A percentile compares a stretch with the other conserved stretches of the same genome.
Conservation (phyloP, 2,113 vertebrate genomes). For the Sula dactylatra region DNA sequence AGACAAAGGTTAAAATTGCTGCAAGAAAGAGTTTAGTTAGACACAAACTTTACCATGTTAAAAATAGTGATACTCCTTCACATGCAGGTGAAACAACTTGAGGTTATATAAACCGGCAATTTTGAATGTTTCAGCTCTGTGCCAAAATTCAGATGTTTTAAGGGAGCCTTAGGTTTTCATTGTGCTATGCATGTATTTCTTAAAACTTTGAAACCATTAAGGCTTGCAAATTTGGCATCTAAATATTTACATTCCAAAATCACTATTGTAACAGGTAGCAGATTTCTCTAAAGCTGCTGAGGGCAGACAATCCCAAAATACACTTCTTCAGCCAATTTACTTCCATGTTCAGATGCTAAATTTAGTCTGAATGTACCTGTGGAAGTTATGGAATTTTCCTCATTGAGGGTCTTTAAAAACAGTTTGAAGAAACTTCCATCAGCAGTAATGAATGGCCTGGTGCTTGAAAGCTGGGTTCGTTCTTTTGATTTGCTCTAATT, state of each 20-base stretch:
- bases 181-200: background rate
- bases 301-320: background rate
- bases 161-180: background rate
- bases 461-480: background rate
- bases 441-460: background rate
- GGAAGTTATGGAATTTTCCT: background rate
- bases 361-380: background rate
- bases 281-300: background rate
- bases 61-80: background rate
- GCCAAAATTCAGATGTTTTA: background rate
- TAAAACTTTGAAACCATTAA: background rate
- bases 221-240: background rate
- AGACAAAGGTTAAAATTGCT: background rate
- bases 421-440: background rate
- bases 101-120: background rate
- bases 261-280: background rate
- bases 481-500: background rate
- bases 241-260: background rate
- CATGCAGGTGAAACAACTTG: background rate
- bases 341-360: background rate
- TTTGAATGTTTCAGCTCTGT: background rate
- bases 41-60: background rate
- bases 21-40: background rate
- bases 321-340: background rate
- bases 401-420: background rate